phyloP scores from a whole-genome alignment of 2,888 invertebrate genomes.

The Cotesia congregata region DNA sequence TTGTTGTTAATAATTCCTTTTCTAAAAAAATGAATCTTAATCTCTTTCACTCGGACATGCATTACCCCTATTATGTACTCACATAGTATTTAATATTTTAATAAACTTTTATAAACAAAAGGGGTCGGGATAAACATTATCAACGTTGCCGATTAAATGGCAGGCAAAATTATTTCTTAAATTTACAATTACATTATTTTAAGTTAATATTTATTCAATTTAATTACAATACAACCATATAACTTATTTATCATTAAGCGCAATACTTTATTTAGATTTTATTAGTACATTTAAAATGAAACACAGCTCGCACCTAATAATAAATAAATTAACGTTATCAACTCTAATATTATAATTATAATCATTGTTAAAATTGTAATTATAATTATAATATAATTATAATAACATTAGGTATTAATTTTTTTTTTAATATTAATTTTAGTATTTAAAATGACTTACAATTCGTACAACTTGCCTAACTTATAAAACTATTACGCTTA shows the following conservation, averaged over 20 bases:
- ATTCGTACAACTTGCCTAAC: conserved; percentile 55
- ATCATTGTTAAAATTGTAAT: conserved; percentile 43
- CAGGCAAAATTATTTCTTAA: conserved; percentile 23
- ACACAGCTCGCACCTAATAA: neutral
- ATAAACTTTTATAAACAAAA: conserved; percentile 23
- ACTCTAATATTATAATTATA: conserved; percentile 35
- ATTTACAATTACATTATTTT: neutral
- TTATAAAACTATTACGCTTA: conserved; percentile 68
- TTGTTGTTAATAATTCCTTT: conserved; percentile 51
- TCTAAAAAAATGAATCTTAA: neutral
- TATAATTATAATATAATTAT: conserved; percentile 42
- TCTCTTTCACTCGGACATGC: conserved; percentile 19
- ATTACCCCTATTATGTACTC: neutral
- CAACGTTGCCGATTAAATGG: conserved; percentile 13
- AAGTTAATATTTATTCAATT: conserved; percentile 9
- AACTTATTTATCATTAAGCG: conserved; percentile 26
- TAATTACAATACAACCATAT: neutral
- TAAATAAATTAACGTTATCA: conserved; percentile 31
- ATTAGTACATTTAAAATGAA: too few relatives aligned
- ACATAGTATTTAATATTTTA: conserved; percentile 4
- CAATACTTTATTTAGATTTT: conserved; percentile 14
- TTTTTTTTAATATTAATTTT: conserved; percentile 36
- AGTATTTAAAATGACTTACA: conserved; percentile 46
- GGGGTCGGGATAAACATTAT: conserved; percentile 24
- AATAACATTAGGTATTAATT: conserved; percentile 51